A percentile compares a stretch with the other conserved stretches of the same genome.
These are phyloP conservation scores for Rhopalosiphum maidis DNA, from an alignment of 1,140 invertebrate genomes.

Conservation along the genomic window DNA sequence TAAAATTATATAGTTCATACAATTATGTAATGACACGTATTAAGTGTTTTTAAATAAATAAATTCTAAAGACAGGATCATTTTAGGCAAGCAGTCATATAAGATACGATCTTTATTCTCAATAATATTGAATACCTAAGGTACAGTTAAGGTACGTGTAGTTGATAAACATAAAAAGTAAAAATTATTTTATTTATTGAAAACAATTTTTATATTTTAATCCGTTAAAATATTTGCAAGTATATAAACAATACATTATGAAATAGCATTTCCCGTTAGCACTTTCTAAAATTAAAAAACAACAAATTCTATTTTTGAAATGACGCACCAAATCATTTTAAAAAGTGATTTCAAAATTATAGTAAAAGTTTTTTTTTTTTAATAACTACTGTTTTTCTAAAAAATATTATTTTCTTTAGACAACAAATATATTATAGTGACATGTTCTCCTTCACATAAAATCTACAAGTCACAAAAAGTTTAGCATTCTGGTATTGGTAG, in stretches of 20 bases:
- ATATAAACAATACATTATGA: not conserved
- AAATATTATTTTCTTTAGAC: not conserved
- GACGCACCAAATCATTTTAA: not conserved
- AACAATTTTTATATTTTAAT: not conserved
- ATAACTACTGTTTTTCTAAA: not conserved
- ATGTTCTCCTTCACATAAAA: constrained; percentile 17
- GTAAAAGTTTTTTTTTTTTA: not conserved
- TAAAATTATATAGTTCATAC: too few species aligned
- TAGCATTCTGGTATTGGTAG: constrained; percentile 5
- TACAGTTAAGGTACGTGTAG: too few species aligned
- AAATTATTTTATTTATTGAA: not conserved
- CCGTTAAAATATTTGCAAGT: not conserved
- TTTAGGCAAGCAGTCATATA: too few species aligned
- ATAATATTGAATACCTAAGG: too few species aligned
- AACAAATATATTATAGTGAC: not conserved
- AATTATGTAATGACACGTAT: not conserved
- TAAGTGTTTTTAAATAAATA: not conserved
- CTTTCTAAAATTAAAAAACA: constrained; percentile 2
- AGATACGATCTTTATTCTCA: not conserved
- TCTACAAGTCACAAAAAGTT: constrained; percentile 33
- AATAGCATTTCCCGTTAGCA: not conserved
- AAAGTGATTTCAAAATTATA: not conserved
- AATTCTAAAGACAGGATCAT: too few species aligned
- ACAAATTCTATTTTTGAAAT: not conserved
- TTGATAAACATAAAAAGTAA: not conserved